These are phyloP conservation scores for Hedya salicella DNA, from an alignment of 2,888 invertebrate genomes.

Conservation along the genomic window DNA sequence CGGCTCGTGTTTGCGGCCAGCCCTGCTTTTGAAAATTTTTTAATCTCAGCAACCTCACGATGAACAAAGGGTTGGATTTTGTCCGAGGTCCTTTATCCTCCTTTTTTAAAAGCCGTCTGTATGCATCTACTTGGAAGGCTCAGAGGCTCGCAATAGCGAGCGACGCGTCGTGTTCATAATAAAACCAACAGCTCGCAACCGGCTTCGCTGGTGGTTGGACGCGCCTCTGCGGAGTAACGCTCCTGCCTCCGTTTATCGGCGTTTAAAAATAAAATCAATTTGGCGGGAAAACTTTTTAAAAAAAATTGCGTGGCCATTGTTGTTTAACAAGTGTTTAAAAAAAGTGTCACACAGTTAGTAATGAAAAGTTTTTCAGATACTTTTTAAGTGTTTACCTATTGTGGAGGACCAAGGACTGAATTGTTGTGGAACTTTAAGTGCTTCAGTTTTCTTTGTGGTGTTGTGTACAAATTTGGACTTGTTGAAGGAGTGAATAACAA, in stretches of 20 bases:
- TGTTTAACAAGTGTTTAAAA: constrained; percentile 13
- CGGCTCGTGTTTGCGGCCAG: not conserved
- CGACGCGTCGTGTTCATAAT: constrained; percentile 66
- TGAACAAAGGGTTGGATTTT: constrained; percentile 36
- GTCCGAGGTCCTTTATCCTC: constrained; percentile 13
- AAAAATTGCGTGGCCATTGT: constrained; percentile 2
- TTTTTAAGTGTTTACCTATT: not conserved
- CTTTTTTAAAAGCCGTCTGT: not conserved
- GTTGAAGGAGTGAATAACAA: constrained; percentile 54
- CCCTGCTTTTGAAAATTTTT: not conserved
- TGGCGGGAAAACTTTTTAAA: constrained; percentile 69
- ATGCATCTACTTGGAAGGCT: constrained; percentile 11
- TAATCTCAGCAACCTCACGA: constrained; percentile 7
- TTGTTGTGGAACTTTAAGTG: constrained; percentile 25
- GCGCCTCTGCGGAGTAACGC: constrained; percentile 54
- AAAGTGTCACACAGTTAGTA: not conserved
- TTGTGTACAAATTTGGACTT: constrained; percentile 22
- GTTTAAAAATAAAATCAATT: constrained; percentile 56
- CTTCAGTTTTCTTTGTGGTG: constrained; percentile 14
- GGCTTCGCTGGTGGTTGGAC: constrained; percentile 76
- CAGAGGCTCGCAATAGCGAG: constrained; percentile 52
- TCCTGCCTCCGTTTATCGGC: constrained; percentile 46
- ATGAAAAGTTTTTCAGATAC: not conserved
- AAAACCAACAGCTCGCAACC: constrained; percentile 74
- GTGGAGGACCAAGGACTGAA: constrained; percentile 21